Evolutionary conservation across 2,797 vertebrate species (phyloP), one percentile per base, ranked within the genome.

Genomic region (Pempheris klunzingeri): DNA sequence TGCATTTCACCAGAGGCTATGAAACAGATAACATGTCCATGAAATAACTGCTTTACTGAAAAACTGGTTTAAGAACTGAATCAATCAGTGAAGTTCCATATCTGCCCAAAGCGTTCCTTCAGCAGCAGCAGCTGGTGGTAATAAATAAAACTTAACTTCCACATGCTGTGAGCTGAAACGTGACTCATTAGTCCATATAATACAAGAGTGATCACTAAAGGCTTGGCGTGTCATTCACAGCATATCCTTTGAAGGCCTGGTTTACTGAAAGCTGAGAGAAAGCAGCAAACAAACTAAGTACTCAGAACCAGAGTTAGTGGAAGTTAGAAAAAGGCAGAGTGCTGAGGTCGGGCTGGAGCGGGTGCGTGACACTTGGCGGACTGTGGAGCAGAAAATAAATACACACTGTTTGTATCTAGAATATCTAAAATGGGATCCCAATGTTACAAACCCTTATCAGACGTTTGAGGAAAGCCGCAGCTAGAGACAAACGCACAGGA

Each of bases 371-470:
- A 41, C 38, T 43, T 53, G 67, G 72, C 36, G 54, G 80, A n/a
- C 30, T 53, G 50, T 52, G 17, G 62, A 67, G 41, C 43, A 60
- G 7, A 52, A 44, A 30, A 44, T 28, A 20, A 54, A 60, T 15
- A 50, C 41, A 62, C 54, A 52, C 61, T 41, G 38, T 70, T 59
- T 71, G 28, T 22, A 74, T 61, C 32, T 36, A 49, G 36, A 73
- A 53, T 30, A 58, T 81, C 80, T 86, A 78, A 86, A 68, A 60
- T 38, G 53, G 88, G 89, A 91, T 91, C 89, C 88, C 89, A 89
- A 93, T 80, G 88, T 86, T 71, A 80, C 65, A 85, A 78, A 90
- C 57, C 47, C 74, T 81, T 69, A 60, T 59, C 54, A 71, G 77
- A 74, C 7, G 1, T 52, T 32, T 14, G 47, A 65, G 52, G 36